Evolutionary conservation across 1,140 invertebrate genomes (phyloP).

Genomic region (Drosophila cardini): DNA sequence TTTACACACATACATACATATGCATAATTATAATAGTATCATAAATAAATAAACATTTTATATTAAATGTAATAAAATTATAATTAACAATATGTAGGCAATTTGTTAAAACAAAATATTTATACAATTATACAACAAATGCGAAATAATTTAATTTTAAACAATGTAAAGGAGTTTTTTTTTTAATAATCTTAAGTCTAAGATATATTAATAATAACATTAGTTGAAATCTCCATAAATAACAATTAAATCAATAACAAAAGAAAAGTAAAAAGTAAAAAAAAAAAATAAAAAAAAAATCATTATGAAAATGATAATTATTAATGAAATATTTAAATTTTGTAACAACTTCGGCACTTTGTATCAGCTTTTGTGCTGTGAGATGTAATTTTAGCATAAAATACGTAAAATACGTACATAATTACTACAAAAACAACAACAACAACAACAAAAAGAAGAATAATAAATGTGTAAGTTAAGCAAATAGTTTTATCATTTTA

Average conservation of each 20-base stretch:
- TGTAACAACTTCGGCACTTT: constrained; percentile 42
- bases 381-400: constrained; percentile 43
- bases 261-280: too few species aligned
- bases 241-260: constrained; percentile 22
- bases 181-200: constrained; percentile 51
- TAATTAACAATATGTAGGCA: constrained; percentile 56
- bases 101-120: constrained; percentile 74
- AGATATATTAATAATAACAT: constrained; percentile 25
- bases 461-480: constrained; percentile 28
- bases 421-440: constrained; percentile 14
- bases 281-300: too few species aligned
- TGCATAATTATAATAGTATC: too few species aligned
- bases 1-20: too few species aligned
- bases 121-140: constrained; percentile 65
- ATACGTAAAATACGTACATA: constrained; percentile 38
- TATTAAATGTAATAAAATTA: too few species aligned
- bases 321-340: constrained; percentile 32
- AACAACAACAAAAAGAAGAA: not conserved
- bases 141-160: constrained; percentile 65
- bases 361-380: constrained; percentile 26
- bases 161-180: constrained; percentile 45
- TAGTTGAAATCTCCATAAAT: constrained; percentile 10
- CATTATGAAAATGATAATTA: constrained; percentile 32
- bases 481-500: constrained; percentile 31
- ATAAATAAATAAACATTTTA: constrained; percentile 30